Base-by-base conservation (phyloP, 2,888 invertebrate genomes). In the Coecobrya sp. region DNA sequence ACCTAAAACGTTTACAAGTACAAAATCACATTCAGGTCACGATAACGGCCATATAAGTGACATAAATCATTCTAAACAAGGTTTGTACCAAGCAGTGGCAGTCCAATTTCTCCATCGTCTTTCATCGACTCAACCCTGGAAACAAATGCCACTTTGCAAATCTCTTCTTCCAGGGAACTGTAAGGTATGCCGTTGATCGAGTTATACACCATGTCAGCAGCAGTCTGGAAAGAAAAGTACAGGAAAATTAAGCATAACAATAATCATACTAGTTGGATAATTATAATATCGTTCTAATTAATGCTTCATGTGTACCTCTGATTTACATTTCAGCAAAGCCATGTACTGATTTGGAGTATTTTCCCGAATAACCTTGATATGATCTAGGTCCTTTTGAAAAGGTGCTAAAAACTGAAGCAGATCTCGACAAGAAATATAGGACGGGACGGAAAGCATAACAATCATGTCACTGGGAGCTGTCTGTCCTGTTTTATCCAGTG, bases 111-210 rank as follows among this genome's bases (percentile, higher is more conserved):
- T 22, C 92, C 92, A 19, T 97, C 97, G 95, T 96, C 96, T 93
- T 96, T 96, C 1, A 98, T 97, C 95, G 98, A 97, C 96, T 99
- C 99, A 0, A 99, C 98, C 87, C 97, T 97, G 0, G 99, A 98
- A 22, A 99, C 99, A 97, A 99, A 99, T 22, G 99, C 99, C 95
- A 99, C 97, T 95, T 98, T 98, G 95, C 99, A 99, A 55, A 98
- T 96, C 52, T 98, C 97, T 94, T 98, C 98, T 96, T 99, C 99
- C 93, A 99, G 96, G 4, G 98, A 98, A 96, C 99, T 99, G 96
- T 98, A 99, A 0, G 98, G 98, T 0, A 97, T 97, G 1, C 99
- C 99, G 96, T 99, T 99, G 95, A 98, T 99, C 0, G 98, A 98
- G 93, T 97, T 97, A 96, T 99, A 99, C 96, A 99, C 99, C 95